Percentiles rank a stretch among this genome's conserved stretches.
Conservation (phyloP, 2,113 vertebrate genomes). For the Percina caprodes region DNA sequence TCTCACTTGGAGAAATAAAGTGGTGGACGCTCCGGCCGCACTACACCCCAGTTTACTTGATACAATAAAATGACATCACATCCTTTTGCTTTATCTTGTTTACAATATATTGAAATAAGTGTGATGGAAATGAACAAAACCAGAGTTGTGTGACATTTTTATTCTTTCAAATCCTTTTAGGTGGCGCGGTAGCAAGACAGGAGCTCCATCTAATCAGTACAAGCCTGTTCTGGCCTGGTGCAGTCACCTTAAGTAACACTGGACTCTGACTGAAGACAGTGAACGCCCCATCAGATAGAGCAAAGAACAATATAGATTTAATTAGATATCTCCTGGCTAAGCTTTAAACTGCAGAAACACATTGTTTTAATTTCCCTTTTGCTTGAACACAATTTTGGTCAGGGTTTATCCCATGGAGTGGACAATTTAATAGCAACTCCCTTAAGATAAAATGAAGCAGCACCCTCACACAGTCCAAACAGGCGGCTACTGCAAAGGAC, state of each 20-base stretch:
- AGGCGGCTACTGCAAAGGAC: conserved; percentile 35
- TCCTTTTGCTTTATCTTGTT: neutral
- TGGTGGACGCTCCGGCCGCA: no score
- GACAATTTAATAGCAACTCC: conserved; percentile 60
- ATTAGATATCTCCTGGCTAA: conserved; percentile 63
- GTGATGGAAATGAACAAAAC: neutral
- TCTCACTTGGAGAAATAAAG: no score
- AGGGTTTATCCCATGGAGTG: conserved; percentile 51
- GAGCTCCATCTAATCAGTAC: conserved; percentile 23
- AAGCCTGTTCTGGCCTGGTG: conserved; percentile 18
- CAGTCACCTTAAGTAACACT: conserved; percentile 45
- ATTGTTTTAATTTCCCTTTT: conserved; percentile 65
- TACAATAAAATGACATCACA: neutral
- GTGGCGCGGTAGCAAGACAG: conserved; percentile 72
- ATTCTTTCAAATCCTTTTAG: conserved; percentile 48
- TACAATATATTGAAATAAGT: conserved; percentile 4
- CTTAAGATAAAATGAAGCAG: conserved; percentile 51
- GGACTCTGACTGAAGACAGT: conserved; percentile 52
- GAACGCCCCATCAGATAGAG: conserved; percentile 47
- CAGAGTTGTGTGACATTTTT: neutral
- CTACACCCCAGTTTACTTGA: neutral
- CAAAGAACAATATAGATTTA: conserved; percentile 66
- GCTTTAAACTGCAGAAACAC: conserved; percentile 54
- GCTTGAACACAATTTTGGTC: conserved; percentile 51
- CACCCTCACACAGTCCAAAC: conserved; percentile 31